phyloP scores from a whole-genome alignment of 2,888 invertebrate genomes.

The Amphipoea oculea region DNA sequence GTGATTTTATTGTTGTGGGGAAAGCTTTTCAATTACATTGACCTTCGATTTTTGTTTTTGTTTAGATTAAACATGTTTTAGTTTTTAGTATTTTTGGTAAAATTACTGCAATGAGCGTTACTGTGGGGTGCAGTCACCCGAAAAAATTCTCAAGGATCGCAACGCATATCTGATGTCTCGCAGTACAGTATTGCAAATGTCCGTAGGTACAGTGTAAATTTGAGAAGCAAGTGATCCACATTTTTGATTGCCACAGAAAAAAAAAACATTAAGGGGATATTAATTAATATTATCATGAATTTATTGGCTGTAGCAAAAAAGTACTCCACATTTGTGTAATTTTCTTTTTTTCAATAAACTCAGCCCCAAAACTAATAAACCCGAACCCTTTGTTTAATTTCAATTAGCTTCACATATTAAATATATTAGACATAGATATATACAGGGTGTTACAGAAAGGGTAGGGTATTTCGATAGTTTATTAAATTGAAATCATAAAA shows the following conservation, averaged over 20 bases:
- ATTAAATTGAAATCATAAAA: too few relatives aligned
- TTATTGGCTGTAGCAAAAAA: background rate
- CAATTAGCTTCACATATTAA: slow-evolving; percentile 53
- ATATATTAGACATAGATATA: too few relatives aligned
- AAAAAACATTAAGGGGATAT: too few relatives aligned
- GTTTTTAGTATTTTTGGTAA: background rate
- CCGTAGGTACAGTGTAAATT: background rate
- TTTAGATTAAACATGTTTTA: background rate
- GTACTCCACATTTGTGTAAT: background rate
- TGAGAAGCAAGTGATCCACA: background rate
- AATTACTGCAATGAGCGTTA: background rate
- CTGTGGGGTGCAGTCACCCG: background rate
- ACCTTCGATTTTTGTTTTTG: background rate
- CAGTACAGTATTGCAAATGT: background rate
- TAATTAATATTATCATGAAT: background rate
- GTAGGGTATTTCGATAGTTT: too few relatives aligned
- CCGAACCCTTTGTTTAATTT: slow-evolving; percentile 28
- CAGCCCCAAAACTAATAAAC: background rate
- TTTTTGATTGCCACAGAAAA: background rate
- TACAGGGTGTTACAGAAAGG: too few relatives aligned
- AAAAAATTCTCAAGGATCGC: background rate
- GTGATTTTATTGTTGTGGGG: slow-evolving; percentile 2
- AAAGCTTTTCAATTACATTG: background rate
- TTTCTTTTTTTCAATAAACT: slow-evolving; percentile 3
- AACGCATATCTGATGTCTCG: background rate